Percentiles rank a stretch among this genome's conserved stretches.
Evolutionary conservation across 2,113 vertebrate species (phyloP).

Genomic region (Apteryx owenii): DNA sequence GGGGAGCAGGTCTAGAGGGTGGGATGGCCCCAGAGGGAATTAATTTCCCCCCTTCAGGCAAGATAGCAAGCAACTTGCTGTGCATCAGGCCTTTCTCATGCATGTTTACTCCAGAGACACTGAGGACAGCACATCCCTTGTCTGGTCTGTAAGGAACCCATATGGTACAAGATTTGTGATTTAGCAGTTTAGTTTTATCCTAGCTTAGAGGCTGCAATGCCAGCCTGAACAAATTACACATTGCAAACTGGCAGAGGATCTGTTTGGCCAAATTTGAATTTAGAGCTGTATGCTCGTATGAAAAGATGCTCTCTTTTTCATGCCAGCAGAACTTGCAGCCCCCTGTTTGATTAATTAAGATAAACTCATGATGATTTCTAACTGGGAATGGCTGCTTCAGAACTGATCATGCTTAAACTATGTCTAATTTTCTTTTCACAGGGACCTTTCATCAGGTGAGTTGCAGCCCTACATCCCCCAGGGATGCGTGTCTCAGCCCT

Average conservation of each 20-base stretch:
- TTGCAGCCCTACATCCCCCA: neutral
- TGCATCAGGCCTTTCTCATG: neutral
- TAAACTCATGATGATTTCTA: neutral
- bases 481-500: neutral
- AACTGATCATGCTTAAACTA: accelerated
- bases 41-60: neutral
- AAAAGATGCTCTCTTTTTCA: neutral
- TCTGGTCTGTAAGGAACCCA: neutral
- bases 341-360: neutral
- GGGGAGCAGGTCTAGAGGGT: neutral
- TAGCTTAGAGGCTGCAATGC: neutral
- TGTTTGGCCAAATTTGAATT: neutral
- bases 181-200: neutral
- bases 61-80: neutral
- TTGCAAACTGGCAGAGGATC: neutral
- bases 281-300: neutral
- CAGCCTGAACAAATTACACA: neutral
- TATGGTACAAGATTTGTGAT: neutral
- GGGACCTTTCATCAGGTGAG: neutral
- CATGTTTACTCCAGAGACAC: neutral
- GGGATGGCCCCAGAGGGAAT: neutral
- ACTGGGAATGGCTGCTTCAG: neutral
- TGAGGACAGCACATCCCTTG: neutral
- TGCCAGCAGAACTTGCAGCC: neutral
- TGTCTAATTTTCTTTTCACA: neutral